Base-by-base conservation (phyloP, 1,140 invertebrate genomes). In the Sarcophaga peregrina region DNA sequence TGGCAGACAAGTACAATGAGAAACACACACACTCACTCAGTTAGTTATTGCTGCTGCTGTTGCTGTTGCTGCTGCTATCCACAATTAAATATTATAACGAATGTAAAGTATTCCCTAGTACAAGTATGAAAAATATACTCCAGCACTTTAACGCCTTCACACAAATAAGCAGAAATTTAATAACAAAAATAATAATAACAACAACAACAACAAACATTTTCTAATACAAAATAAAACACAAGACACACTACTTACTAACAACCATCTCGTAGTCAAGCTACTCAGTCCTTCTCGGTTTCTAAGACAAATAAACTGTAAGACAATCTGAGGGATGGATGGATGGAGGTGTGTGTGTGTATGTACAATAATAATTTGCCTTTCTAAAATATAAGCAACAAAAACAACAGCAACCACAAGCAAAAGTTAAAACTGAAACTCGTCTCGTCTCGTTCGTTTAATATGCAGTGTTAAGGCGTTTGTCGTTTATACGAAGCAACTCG, bases 121-220 rank as follows among this genome's bases (percentile, higher is more conserved):
- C 54, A 13, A 68, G 62, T 20, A 9, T 58, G 17, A 68, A 25
- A 68, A 37, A 37, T 37, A 37, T 68, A 25, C n/a, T 5, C 62
- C 62, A 68, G 15, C 62, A 68, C 62, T 68, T 68, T 68, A 68
- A 68, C 62, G 62, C 62, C 62, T 68, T 68, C 62, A 68, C 62
- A 68, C 7, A 20, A 25, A 4, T 20, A 20, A 52, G 13, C 54
- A 58, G 54, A 58, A 58, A 58, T 58, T 58, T 58, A 58, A 58
- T n/a, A 58, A 13, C 54, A 58, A 7, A 15, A 37, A 37, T 37
- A 37, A 37, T 37, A 37, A 37, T 4, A 37, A 37, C 4, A 37
- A 37, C 25, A 37, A 37, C 25, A 37, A 37, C 25, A 37, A 37
- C 25, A 37, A 37, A 2, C 25, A 37, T 37, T 37, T 37, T 37